Evolutionary conservation across 2,797 vertebrate species (phyloP).

Genomic region (Danio jaintianensis): DNA sequence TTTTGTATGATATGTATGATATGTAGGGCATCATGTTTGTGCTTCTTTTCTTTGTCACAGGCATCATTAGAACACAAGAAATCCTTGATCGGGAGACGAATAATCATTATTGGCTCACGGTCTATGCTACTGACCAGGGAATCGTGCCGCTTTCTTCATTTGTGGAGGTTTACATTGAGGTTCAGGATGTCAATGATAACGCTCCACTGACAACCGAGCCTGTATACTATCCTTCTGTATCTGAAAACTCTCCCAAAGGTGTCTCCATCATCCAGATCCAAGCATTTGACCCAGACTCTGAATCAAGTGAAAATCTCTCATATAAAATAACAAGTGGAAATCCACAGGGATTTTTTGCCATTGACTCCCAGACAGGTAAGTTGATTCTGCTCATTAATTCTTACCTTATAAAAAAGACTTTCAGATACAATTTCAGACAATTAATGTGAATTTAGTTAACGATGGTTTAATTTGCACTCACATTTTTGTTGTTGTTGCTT

Average conservation of each 20-base stretch:
- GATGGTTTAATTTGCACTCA: no score
- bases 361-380: conserved; percentile 83
- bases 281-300: conserved; percentile 83
- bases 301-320: conserved; percentile 78
- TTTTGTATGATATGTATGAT: conserved; percentile 16
- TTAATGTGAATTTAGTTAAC: no score
- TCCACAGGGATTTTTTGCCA: conserved; percentile 85
- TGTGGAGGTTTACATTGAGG: conserved; percentile 83
- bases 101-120: conserved; percentile 84
- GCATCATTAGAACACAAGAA: conserved; percentile 82
- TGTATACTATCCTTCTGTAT: conserved; percentile 82
- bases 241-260: conserved; percentile 86
- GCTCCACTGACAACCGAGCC: conserved; percentile 83
- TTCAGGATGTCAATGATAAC: conserved; percentile 87
- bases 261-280: conserved; percentile 81
- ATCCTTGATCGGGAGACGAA: conserved; percentile 82
- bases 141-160: conserved; percentile 84
- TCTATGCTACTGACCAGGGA: conserved; percentile 83
- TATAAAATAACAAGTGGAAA: conserved; percentile 87
- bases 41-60: conserved; percentile 67
- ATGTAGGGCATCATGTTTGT: conserved; percentile 58
- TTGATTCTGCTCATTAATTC: background rate
- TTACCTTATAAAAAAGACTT: no score
- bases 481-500: no score
- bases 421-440: no score